These are phyloP conservation scores for Centropristis striata DNA, from an alignment of 2,113 vertebrate species.

Conservation along the genomic window DNA sequence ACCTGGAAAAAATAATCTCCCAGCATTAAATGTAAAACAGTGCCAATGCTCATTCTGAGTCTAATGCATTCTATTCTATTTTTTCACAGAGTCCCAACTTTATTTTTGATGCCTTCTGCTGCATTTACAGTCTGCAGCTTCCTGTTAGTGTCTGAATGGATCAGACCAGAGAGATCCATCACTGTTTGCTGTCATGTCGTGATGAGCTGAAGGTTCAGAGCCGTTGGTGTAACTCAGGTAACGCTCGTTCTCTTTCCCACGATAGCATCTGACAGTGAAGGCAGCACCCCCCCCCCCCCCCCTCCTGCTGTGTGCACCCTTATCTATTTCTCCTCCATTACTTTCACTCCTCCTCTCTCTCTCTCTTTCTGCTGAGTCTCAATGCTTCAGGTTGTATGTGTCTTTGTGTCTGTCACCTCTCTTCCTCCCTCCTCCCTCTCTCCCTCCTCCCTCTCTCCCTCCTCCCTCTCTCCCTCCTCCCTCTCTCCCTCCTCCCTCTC, in stretches of 20 bases:
- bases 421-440: background rate
- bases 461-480: background rate
- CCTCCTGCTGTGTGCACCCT: background rate
- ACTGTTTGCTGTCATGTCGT: too few species aligned
- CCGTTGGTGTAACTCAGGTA: conserved; percentile 4
- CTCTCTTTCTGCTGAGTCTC: conserved; percentile 19
- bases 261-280: conserved; percentile 21
- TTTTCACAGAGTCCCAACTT: too few species aligned
- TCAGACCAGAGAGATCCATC: too few species aligned
- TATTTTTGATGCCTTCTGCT: too few species aligned
- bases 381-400: conserved; percentile 52
- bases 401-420: conserved; percentile 47
- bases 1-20: too few species aligned
- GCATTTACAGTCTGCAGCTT: too few species aligned
- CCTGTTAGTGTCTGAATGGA: too few species aligned
- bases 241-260: conserved; percentile 6
- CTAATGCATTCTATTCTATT: too few species aligned
- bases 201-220: conserved; percentile 11
- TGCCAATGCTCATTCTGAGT: too few species aligned
- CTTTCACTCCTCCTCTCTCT: conserved; percentile 32
- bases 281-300: background rate
- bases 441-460: conserved; percentile 1
- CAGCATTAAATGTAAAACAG: too few species aligned
- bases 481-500: background rate
- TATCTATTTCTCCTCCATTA: conserved; percentile 29